Evolutionary conservation across 2,113 vertebrate genomes (phyloP), one percentile per base, ranked within the genome.

Genomic region (Vidua macroura): DNA sequence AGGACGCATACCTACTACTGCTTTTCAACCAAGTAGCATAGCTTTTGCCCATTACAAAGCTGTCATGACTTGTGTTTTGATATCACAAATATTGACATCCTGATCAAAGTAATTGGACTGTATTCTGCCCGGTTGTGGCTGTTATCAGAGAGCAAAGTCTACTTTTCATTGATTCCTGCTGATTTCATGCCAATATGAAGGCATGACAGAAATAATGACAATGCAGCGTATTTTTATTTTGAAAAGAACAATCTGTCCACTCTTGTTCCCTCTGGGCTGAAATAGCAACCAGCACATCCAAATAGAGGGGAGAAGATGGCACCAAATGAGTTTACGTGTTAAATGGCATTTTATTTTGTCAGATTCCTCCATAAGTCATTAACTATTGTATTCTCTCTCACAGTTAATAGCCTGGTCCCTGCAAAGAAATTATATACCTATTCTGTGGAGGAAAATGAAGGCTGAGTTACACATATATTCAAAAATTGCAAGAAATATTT

Each of bases 31-130:
- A 16, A 51, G 19, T 10, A 41, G 17, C 44, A 31, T 11, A 31
- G 66, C 28, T 83, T 81, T 72, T 78, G 48, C n/a, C 39, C 28
- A 6, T 66, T 56, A 46, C 15, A 76, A 80, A 91, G 15, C 52
- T 51, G 74, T 17, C 27, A 41, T 37, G 56, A 10, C 68, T 93
- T 60, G 48, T 66, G 49, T 48, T 93, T 86, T 73, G 44, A 6
- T 78, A 81, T 86, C 66, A 51, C 76, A 93, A 78, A 78, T 83
- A 78, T 52, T 95, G 92, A 86, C 52, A 48, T 52, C 69, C 66
- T 92, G 76, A 86, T 93, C 60, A 92, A 86, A 96, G n/a, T 78
- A 93, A 88, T 59, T 74, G 88, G 53, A 78, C 49, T 49, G n/a
- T 48, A 68, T 93, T 88, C 80, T 83, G 88, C 73, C 69, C 6